A percentile compares a stretch with the other conserved stretches of the same genome.
Evolutionary conservation across 2,888 invertebrate species (phyloP).

Genomic region (Endomychus coccineus): DNA sequence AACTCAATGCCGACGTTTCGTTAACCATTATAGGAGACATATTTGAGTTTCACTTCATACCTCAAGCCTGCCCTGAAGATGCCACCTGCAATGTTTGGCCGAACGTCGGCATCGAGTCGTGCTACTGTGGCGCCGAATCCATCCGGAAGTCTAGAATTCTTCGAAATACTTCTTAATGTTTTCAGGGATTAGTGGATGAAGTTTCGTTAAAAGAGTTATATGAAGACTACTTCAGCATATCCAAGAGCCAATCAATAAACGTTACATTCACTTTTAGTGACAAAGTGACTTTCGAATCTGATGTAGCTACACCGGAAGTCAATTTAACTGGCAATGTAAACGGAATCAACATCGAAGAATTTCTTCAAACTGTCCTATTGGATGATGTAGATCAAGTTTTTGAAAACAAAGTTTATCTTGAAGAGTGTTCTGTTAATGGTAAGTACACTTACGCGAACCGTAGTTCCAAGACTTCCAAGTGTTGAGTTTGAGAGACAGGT

Average conservation of each 20-base stretch:
- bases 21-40: no score
- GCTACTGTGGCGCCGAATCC: no score
- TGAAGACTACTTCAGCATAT: slow-evolving; percentile 48
- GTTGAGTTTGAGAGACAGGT: no score
- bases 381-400: slow-evolving; percentile 43
- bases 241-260: slow-evolving; percentile 43
- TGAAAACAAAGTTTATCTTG: slow-evolving; percentile 31
- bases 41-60: no score
- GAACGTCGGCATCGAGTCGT: no score
- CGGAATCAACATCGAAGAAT: slow-evolving; percentile 41
- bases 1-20: no score
- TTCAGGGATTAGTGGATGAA: slow-evolving; percentile 46
- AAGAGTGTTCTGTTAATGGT: slow-evolving; percentile 29
- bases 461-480: slow-evolving; percentile 1
- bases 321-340: slow-evolving; percentile 35
- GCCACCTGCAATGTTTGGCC: no score
- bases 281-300: slow-evolving; percentile 37
- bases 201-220: slow-evolving; percentile 43
- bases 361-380: slow-evolving; percentile 41
- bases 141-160: no score
- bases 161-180: no score
- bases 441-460: slow-evolving; percentile 9
- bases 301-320: slow-evolving; percentile 35
- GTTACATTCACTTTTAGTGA: slow-evolving; percentile 43
- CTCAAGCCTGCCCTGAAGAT: no score